Evolutionary conservation across 2,888 invertebrate genomes (phyloP), one percentile per base, ranked within the genome.

Genomic region (Saturnia japonica): DNA sequence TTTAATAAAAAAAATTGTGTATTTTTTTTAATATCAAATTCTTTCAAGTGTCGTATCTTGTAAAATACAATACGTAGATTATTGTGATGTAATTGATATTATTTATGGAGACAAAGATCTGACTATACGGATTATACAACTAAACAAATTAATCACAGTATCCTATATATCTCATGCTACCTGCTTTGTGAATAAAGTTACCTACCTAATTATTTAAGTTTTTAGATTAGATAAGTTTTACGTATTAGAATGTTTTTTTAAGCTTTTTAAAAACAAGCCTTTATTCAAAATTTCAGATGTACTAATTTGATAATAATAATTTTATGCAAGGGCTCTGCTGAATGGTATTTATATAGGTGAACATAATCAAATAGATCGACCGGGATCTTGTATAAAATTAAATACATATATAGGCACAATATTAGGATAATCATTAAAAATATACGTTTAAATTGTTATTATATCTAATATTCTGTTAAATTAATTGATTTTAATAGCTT

Each of bases 101-200:
- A 64, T 64, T 40, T 64, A 62, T 64, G 9, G 40, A 40, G 34
- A 40, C 40, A 64, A 64, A 64, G 40, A 64, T n/a, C 64, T 64
- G 64, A 64, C 19, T 40, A 40, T 11, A 40, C 8, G 1, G 40
- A 40, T 64, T 64, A 64, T 40, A 40, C 64, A 64, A 64, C 1
- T 40, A 22, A 64, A 64, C 22, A 34, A 62, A 16, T 34, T 62
- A 14, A 62, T 28, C 62, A 64, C 64, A n/a, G 22, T 25, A 57
- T n/a, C 34, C 11, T 62, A 62, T 62, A 14, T 64, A 40, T 64
- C n/a, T 64, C 9, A 19, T 8, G 19, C 40, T n/a, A 40, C 4
- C 57, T 57, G 14, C 40, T 64, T 64, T 40, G 64, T 19, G 16
- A 25, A 19, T 40, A n/a, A 64, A n/a, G n/a, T n/a, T n/a, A n/a